Evolutionary conservation across 2,797 vertebrate genomes (phyloP).

Genomic region (Microhierax caerulescens): DNA sequence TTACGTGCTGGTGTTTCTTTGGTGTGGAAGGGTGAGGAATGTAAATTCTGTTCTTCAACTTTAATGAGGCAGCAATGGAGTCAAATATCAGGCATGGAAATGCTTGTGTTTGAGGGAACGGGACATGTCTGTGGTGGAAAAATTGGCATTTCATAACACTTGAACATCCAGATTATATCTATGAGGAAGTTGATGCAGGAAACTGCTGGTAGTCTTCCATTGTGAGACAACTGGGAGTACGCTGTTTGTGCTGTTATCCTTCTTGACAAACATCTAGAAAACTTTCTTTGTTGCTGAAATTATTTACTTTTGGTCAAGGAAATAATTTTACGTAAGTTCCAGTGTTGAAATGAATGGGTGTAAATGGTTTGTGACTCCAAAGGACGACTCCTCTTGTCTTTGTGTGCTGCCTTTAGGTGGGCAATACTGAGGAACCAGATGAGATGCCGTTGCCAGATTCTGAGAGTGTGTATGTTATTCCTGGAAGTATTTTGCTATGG

Average conservation of each 20-base stretch:
- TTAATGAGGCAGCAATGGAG: not conserved
- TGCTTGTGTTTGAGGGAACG: not conserved
- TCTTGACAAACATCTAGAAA: not conserved
- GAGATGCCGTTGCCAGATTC: constrained; percentile 90
- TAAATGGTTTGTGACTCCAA: not conserved
- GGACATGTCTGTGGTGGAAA: not conserved
- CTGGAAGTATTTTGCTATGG: constrained; percentile 92
- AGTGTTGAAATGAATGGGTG: not conserved
- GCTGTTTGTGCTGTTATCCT: not conserved
- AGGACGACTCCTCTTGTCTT: not conserved
- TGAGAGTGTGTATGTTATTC: constrained; percentile 91
- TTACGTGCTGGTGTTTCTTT: not conserved
- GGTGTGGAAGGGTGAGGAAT: not conserved
- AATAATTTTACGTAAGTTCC: not conserved
- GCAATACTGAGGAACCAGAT: constrained; percentile 87
- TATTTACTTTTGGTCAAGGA: not conserved
- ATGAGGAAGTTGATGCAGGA: not conserved
- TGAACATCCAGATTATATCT: not conserved
- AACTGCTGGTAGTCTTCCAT: not conserved
- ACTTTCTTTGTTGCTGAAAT: not conserved
- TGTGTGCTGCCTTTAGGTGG: constrained; percentile 58
- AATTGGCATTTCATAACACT: not conserved
- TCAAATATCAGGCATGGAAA: not conserved
- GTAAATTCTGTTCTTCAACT: not conserved
- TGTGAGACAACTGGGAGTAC: not conserved